phyloP scores from a whole-genome alignment of 2,113 vertebrate genomes.

The Crotalus viridis region DNA sequence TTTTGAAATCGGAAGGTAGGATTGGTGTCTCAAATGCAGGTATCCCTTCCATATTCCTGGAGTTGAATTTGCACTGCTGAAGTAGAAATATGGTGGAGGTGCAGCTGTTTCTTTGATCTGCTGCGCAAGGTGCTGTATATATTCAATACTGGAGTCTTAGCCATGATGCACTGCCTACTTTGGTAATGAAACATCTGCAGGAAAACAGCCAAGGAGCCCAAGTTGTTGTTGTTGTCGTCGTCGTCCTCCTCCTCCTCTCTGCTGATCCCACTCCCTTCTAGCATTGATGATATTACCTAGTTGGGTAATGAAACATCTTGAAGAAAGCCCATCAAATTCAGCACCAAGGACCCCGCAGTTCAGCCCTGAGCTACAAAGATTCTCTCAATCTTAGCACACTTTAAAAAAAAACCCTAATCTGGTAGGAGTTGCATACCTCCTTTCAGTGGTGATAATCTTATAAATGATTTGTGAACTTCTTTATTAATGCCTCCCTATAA shows the following conservation, averaged over 20 bases:
- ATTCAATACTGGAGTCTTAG: background rate
- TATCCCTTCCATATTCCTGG: background rate
- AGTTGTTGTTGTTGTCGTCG: background rate
- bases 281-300: background rate
- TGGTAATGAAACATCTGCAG: background rate
- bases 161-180: background rate
- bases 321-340: background rate
- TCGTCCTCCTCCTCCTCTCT: background rate
- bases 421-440: background rate
- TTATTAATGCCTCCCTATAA: background rate
- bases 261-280: background rate
- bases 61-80: background rate
- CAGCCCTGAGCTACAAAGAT: background rate
- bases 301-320: background rate
- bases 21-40: background rate
- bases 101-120: too few species aligned
- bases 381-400: background rate
- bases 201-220: background rate
- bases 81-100: background rate
- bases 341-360: background rate
- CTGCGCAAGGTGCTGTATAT: background rate
- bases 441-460: background rate
- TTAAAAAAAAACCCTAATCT: background rate
- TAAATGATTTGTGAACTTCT: background rate
- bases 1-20: slow-evolving; percentile 69